Conservation (phyloP, 2,888 invertebrate species). For the Hemaris fuciformis region DNA sequence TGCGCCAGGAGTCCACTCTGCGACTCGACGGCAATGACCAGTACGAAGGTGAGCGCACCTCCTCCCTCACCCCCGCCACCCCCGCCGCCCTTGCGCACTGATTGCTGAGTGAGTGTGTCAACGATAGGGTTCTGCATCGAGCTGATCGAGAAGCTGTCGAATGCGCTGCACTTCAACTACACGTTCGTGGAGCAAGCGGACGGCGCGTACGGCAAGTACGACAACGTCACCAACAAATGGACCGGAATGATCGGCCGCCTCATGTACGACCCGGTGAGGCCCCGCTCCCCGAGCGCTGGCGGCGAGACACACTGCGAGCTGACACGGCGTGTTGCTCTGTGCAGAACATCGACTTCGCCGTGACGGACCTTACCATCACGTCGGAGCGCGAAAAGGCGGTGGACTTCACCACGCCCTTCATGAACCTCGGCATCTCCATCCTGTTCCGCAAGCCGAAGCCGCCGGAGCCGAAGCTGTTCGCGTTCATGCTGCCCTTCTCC, state of each 20-base stretch:
- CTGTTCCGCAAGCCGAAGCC: constrained; percentile 91
- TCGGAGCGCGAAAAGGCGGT: constrained; percentile 93
- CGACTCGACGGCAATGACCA: constrained; percentile 88
- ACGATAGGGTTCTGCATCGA: constrained; percentile 95
- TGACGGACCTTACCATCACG: constrained; percentile 95
- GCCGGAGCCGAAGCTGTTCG: constrained; percentile 92
- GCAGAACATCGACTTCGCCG: constrained; percentile 92
- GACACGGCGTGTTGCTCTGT: too few species aligned
- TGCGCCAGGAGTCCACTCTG: constrained; percentile 85
- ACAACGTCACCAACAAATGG: constrained; percentile 83
- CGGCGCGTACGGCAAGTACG: constrained; percentile 84
- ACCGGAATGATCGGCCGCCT: constrained; percentile 87
- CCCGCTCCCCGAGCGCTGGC: background rate
- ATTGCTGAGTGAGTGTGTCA: constrained; percentile 45
- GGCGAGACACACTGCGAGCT: too few species aligned
- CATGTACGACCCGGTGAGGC: constrained; percentile 79
- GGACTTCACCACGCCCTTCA: constrained; percentile 98
- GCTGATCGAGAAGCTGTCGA: constrained; percentile 88
- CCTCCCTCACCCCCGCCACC: background rate
- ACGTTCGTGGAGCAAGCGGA: constrained; percentile 88
- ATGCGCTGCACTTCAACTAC: constrained; percentile 89
- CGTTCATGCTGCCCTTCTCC: constrained; percentile 95
- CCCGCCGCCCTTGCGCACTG: background rate
- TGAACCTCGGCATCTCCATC: constrained; percentile 96
- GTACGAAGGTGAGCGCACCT: constrained; percentile 84